Base-by-base conservation (phyloP, 2,888 invertebrate species). In the Drosophila melanosoma region DNA sequence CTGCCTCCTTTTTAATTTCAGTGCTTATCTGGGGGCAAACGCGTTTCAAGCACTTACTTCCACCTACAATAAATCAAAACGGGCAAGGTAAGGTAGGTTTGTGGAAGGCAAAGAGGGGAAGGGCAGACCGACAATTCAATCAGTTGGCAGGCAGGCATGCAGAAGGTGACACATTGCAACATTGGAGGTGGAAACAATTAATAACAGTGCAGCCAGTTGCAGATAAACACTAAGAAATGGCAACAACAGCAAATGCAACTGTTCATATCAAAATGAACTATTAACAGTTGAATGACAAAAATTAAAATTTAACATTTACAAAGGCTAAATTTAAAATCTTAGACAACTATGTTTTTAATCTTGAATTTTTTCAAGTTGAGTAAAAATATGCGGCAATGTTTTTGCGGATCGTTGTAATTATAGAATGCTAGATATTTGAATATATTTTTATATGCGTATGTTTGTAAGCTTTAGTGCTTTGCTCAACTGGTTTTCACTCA, bases 41-140 rank as follows among this genome's bases (percentile, higher is more conserved):
- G 80, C 82, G 86, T 83, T 90, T 86, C 60, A 88, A 86, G 83
- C 79, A 80, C 80, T 72, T 71, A 82, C 74, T 89, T 90, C 89
- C 90, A 83, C 82, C 74, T 77, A 68, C 73, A 77, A 88, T 87
- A 86, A 87, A 90, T 90, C 81, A 83, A 74, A 67, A 20, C 71
- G 70, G 62, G 32, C 78, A 78, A 80, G 76, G 72, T 59, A 61
- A 59, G n/a, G 12, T 8, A 20, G 42, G 35, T 26, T 17, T 23
- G 36, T 36, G 38, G 15, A 7, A 17, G 17, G 40, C 12, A 26
- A 2, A 10, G 23, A 1, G 26, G 11, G 33, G n/a, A 23, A 15
- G 8, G n/a, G 33, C 11, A 49, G 52, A 69, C 56, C 57, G 65
- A 66, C 79, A 83, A 87, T 81, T 83, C 68, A 81, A 83, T 81